Percentiles rank a stretch among this genome's conserved stretches.
Conservation (phyloP, 2,888 invertebrate genomes). For the Venusia cambrica region DNA sequence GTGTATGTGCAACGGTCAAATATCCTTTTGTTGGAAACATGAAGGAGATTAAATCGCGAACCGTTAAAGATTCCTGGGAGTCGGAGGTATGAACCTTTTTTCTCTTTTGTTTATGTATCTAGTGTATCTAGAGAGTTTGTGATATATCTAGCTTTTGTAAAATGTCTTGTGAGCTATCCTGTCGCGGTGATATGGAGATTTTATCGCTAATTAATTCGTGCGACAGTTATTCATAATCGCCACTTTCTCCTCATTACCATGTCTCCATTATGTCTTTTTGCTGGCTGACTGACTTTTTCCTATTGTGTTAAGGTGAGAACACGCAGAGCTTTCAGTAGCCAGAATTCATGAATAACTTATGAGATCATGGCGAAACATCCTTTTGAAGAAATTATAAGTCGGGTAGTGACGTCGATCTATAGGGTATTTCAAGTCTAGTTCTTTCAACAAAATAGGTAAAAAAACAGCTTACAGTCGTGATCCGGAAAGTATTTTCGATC, state of each 20-base stretch:
- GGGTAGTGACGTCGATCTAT: constrained; percentile 3
- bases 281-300: too few species aligned
- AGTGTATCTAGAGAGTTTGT: too few species aligned
- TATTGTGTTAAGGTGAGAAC: constrained; percentile 19
- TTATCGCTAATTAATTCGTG: constrained; percentile 39
- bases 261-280: constrained; percentile 22
- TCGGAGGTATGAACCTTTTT: constrained; percentile 59
- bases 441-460: background rate
- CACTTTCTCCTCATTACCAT: constrained; percentile 48
- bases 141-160: too few species aligned
- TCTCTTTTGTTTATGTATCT: too few species aligned
- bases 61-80: constrained; percentile 71
- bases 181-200: too few species aligned
- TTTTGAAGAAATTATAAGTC: background rate
- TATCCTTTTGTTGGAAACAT: constrained; percentile 61
- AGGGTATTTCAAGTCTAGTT: too few species aligned
- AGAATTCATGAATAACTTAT: constrained; percentile 3
- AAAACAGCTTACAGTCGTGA: constrained; percentile 3
- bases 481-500: constrained; percentile 14
- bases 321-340: background rate
- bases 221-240: constrained; percentile 48
- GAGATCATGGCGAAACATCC: background rate
- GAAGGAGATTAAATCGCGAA: constrained; percentile 71
- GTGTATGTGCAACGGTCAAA: constrained; percentile 59
- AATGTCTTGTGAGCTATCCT: too few species aligned